Base-by-base conservation (phyloP, 2,888 invertebrate genomes). In the Itoplectis maculator region DNA sequence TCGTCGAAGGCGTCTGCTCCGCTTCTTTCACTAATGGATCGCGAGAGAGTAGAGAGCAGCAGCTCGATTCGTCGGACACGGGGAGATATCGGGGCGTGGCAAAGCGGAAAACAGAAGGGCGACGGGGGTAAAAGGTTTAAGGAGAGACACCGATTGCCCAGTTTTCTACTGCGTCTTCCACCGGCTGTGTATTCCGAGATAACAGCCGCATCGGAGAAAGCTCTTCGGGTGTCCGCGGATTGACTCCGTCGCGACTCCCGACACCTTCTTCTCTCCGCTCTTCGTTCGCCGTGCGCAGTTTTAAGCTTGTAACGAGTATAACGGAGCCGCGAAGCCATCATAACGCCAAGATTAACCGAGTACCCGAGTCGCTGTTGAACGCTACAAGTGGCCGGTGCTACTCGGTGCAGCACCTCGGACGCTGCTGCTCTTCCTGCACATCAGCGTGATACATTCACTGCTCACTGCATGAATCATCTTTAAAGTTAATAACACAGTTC, bases 131-230 rank as follows among this genome's bases (percentile, higher is more conserved):
- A 66, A 76, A 61, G 80, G 59, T 77, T 81, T 81, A 77, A 81
- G 81, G 76, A 81, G 81, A 81, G 75, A 81, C 77, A 81, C 72
- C 76, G 68, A 61, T 68, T 56, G 45, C 61, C 73, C 51, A 61
- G 72, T 81, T 77, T 77, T 81, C 70, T 81, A 75, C 59, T 61
- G 59, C 15, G 49, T 35, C 54, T 54, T 35, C 59, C 40, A 37
- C 20, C 35, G 49, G n/a, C n/a, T n/a, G n/a, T n/a, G 54, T 29
- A 11, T 29, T 20, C n/a, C n/a, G 51, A 47, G 15, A 63, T 59
- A 37, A 56, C 56, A 20, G 49, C 29, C 40, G 20, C 18, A 54
- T 45, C 29, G 15, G 70, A 74, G 75, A 75, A 80, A 80, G 70
- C 75, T 56, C 47, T 68, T 35, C 56, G 5, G 18, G n/a, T 18